Evolutionary conservation across 1,140 invertebrate species (phyloP).

Genomic region (Helicoverpa armigera): DNA sequence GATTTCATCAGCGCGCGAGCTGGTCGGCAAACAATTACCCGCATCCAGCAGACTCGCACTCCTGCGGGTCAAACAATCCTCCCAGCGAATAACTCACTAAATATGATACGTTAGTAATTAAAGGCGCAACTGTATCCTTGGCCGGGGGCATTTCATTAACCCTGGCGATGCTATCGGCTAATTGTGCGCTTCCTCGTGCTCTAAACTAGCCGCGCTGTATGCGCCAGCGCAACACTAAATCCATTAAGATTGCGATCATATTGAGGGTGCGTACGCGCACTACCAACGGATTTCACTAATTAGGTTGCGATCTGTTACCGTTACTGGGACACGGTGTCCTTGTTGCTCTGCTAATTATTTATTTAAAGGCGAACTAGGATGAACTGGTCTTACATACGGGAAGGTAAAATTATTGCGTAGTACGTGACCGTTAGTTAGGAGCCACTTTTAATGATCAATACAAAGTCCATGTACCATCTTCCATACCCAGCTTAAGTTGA

Average conservation of each 20-base stretch:
- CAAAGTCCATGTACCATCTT: too few species aligned
- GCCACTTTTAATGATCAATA: too few species aligned
- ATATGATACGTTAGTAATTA: slow-evolving; percentile 41
- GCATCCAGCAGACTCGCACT: not conserved
- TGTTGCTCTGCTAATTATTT: too few species aligned
- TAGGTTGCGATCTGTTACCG: not conserved
- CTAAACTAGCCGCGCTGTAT: slow-evolving; percentile 15
- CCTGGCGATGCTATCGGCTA: slow-evolving; percentile 41
- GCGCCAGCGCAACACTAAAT: slow-evolving; percentile 4
- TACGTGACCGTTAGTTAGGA: too few species aligned
- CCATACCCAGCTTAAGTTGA: too few species aligned
- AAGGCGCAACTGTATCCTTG: slow-evolving; percentile 33
- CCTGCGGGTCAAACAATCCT: not conserved
- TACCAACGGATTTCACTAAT: not conserved
- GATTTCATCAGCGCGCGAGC: too few species aligned
- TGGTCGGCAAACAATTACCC: too few species aligned
- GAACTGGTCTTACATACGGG: too few species aligned
- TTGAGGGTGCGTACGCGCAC: slow-evolving; percentile 9
- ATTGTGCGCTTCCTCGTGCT: slow-evolving; percentile 35
- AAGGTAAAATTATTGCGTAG: too few species aligned
- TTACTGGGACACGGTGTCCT: not conserved
- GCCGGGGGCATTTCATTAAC: slow-evolving; percentile 37
- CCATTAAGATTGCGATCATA: slow-evolving; percentile 32
- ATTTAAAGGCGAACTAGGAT: too few species aligned
- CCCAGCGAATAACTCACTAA: slow-evolving; percentile 37